Evolutionary conservation across 2,888 invertebrate species (phyloP).

Genomic region (Neria commutata): DNA sequence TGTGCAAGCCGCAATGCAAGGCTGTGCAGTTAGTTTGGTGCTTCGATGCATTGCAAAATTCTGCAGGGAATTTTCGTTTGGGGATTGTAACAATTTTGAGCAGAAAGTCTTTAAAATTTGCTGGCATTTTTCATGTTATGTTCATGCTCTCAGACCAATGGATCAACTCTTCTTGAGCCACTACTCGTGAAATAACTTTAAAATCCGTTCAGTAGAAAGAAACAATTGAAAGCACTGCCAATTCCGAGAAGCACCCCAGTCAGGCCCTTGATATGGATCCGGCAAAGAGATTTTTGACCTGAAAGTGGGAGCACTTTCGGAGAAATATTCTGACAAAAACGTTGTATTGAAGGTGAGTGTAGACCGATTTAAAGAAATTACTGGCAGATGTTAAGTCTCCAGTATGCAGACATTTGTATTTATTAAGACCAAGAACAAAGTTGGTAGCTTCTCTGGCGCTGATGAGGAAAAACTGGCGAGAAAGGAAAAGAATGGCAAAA

Average conservation of each 20-base stretch:
- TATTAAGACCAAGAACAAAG: slow-evolving; percentile 13
- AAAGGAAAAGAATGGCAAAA: slow-evolving; percentile 10
- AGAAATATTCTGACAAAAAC: slow-evolving; percentile 25
- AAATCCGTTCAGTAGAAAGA: too few relatives aligned
- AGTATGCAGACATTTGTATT: slow-evolving; percentile 28
- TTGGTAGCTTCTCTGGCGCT: slow-evolving; percentile 10
- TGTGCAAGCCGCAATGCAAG: too few relatives aligned
- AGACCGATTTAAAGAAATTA: slow-evolving; percentile 31
- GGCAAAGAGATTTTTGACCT: slow-evolving; percentile 35
- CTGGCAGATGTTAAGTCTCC: slow-evolving; percentile 30
- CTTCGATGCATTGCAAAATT: too few relatives aligned
- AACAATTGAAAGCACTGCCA: not conserved
- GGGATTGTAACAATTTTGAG: too few relatives aligned
- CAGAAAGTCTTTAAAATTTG: too few relatives aligned
- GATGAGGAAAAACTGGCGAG: slow-evolving; percentile 9
- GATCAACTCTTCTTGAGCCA: too few relatives aligned
- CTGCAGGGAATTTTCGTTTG: too few relatives aligned
- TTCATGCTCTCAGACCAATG: too few relatives aligned
- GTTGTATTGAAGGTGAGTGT: slow-evolving; percentile 34
- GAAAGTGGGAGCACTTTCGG: slow-evolving; percentile 21
- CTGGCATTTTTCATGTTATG: too few relatives aligned
- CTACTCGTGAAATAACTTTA: too few relatives aligned
- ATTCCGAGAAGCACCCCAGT: not conserved
- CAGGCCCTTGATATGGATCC: slow-evolving; percentile 34
- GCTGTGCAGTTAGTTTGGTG: too few relatives aligned